Base-by-base conservation (phyloP, 2,888 invertebrate species). In the Emesis russula region DNA sequence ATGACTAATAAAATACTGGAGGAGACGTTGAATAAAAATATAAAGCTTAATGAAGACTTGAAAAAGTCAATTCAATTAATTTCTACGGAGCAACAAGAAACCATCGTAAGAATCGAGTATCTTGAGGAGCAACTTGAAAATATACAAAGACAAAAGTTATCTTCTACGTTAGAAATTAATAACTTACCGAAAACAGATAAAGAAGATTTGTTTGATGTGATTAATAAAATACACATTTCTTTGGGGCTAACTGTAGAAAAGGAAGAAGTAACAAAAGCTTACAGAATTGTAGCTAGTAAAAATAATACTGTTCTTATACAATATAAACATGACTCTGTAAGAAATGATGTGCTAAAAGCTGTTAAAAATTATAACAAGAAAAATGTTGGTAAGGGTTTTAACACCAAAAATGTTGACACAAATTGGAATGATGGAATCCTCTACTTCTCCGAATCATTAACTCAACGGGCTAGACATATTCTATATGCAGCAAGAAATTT, bases 341-440 rank as follows among this genome's bases (percentile, higher is more conserved):
- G 18, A 66, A 66, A 66, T 13, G 31, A 25, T 25, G 63, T 66
- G 11, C 18, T 66, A 31, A 31, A 1, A 3, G 63, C 63, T 63
- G 63, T 66, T 11, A 66, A 66, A 63, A 66, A 66, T 11, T 25
- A 25, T 9, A 66, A 66, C 18, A 66, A 66, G 63, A 66, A 66
- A 9, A 66, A 25, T 66, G 31, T 66, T 3, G 18, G 7, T 25
- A 66, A 66, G 11, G 7, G 3, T 18, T 66, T 25, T 63, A 63
- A 25, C 66, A 31, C 31, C 1, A 66, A 66, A 66, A 66, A 25
- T 66, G 31, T 66, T 66, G 66, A 66, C 13, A 7, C 25, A 31
- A 9, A 3, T 3, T 66, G 66, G 66, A 25, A 63, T 25, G 7
- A 66, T 11, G 13, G 11, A 9, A 31, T 66, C 4, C 66, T 66